Conservation (phyloP, 2,888 invertebrate species). For the Pristionchus mayeri region DNA sequence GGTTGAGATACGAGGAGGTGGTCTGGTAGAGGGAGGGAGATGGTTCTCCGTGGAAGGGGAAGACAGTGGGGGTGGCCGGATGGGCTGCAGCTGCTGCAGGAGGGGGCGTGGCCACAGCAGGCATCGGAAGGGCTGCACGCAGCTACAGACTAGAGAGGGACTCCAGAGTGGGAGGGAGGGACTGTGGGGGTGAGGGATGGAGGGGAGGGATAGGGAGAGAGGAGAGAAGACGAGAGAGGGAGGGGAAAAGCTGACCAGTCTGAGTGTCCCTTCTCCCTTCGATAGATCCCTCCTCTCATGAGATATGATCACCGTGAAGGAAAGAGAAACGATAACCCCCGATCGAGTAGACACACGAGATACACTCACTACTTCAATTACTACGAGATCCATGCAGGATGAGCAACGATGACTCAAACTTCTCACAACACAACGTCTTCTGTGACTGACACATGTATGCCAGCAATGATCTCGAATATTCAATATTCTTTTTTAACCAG, state of each 20-base stretch:
- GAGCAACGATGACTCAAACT: too few species aligned
- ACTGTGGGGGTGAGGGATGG: background rate
- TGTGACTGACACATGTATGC: too few species aligned
- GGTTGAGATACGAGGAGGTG: conserved; percentile 38
- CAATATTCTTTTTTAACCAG: too few species aligned
- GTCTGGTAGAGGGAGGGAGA: conserved; percentile 44
- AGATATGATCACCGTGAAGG: conserved; percentile 36
- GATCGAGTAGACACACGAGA: background rate
- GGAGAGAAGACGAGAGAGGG: conserved; percentile 16
- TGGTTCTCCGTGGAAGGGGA: conserved; percentile 54
- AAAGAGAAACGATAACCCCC: conserved; percentile 17
- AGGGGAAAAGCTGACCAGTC: conserved; percentile 21
- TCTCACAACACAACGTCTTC: too few species aligned
- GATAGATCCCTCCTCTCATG: background rate
- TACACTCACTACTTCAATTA: background rate
- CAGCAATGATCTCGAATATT: too few species aligned
- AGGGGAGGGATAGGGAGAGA: conserved; percentile 30
- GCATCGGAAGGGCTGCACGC: conserved; percentile 36
- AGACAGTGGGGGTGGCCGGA: conserved; percentile 55
- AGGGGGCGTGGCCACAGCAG: conserved; percentile 58
- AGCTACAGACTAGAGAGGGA: background rate
- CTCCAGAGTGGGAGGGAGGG: background rate
- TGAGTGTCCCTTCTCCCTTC: background rate
- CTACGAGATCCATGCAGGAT: too few species aligned
- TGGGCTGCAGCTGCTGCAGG: conserved; percentile 48